Evolutionary conservation across 1,140 invertebrate genomes (phyloP), one percentile per base, ranked within the genome.

Genomic region (Latrodectus geometricus): DNA sequence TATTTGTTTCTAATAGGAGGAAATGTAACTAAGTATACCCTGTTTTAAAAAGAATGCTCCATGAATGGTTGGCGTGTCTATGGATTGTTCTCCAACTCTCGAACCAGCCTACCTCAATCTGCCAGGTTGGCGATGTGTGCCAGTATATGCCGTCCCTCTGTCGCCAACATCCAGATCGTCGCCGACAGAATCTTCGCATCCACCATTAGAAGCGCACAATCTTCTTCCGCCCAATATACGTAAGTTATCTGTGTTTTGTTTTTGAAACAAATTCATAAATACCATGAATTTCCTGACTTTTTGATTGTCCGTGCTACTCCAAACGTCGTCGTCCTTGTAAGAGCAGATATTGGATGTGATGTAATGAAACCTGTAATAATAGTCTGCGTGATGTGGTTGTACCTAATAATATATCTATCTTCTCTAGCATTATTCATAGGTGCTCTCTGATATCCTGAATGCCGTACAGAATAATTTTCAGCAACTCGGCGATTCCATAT

Each of bases 21-120:
- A 49, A 69, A 82, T 73, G 80, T 82, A 70, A 54, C 56, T 80
- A 50, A 52, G n/a, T 15, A 15, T 20, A 50, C 49, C n/a, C 11
- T 50, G 15, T 49, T 82, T 72, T 61, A 14, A 54, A 52, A 9
- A 50, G 20, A 73, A 74, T 70, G 49, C 52, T 49, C 54, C 52
- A 80, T 80, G 78, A 74, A 68, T 73, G 80, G 70, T 73, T 54
- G 72, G 72, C 48, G 61, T 20, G 82, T 68, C 74, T 69, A 86
- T 86, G 84, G 84, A 86, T 61, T 86, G 76, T 66, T 77, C 83
- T 50, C 75, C 83, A 23, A 70, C 74, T 49, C 76, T 79, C 68
- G 85, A 87, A 75, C 85, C 85, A 14, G 85, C 85, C 78, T 87
- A 87, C 85, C 78, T 87, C 70, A 87, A 80, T n/a, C 78, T 87